Percentiles rank a stretch among this genome's conserved stretches.
Conservation (phyloP, 2,113 vertebrate species). For the Ictalurus punctatus region DNA sequence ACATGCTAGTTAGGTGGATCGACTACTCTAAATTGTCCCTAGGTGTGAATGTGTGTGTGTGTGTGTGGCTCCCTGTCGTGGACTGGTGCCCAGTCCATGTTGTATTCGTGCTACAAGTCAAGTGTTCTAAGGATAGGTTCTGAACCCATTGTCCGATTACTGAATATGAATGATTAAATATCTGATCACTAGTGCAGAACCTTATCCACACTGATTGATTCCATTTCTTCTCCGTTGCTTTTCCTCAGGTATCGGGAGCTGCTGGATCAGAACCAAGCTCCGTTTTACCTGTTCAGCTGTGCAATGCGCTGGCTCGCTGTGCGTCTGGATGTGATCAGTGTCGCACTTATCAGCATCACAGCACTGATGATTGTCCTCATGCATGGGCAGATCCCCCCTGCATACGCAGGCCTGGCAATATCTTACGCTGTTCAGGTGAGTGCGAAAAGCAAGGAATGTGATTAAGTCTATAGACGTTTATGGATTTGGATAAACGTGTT, state of each 20-base stretch:
- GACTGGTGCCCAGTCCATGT: neutral
- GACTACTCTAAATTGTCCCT: neutral
- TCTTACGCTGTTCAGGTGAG: slow-evolving; percentile 89
- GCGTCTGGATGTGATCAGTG: slow-evolving; percentile 87
- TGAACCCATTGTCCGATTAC: neutral
- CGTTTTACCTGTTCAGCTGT: slow-evolving; percentile 88
- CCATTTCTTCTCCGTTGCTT: neutral
- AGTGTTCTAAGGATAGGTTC: neutral
- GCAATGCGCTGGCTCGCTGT: slow-evolving; percentile 92
- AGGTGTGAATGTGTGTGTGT: neutral
- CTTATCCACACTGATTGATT: neutral
- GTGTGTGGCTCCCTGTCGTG: neutral
- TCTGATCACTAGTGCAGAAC: neutral
- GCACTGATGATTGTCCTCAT: slow-evolving; percentile 90
- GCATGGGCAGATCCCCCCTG: slow-evolving; percentile 86
- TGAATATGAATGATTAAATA: neutral
- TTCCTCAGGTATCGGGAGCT: slow-evolving; percentile 83
- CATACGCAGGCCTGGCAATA: slow-evolving; percentile 90
- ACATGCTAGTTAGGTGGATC: neutral
- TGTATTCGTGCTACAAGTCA: neutral
- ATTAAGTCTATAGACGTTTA: neutral
- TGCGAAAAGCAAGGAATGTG: neutral
- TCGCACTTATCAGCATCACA: slow-evolving; percentile 85
- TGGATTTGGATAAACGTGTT: neutral
- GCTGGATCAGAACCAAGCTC: slow-evolving; percentile 87